phyloP scores from a whole-genome alignment of 2,888 invertebrate genomes.

The Steromphala cineraria region DNA sequence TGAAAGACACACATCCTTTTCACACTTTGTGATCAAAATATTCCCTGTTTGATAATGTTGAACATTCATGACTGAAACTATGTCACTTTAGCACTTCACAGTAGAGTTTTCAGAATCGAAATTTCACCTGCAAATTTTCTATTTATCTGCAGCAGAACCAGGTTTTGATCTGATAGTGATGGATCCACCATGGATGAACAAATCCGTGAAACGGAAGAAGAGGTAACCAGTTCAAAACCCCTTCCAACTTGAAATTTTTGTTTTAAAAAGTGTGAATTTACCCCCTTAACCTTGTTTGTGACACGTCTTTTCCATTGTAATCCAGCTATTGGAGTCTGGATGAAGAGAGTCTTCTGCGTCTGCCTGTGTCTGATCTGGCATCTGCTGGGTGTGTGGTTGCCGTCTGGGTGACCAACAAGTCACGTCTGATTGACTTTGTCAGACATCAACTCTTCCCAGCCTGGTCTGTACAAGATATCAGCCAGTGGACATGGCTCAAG shows the following conservation, averaged over 20 bases:
- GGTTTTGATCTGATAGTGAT: conserved; percentile 87
- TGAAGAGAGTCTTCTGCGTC: conserved; percentile 83
- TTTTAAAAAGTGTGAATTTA: too few species aligned
- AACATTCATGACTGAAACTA: too few species aligned
- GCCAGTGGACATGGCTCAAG: conserved; percentile 93
- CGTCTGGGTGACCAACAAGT: conserved; percentile 95
- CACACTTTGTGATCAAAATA: too few species aligned
- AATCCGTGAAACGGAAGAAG: conserved; percentile 86
- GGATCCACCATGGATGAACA: conserved; percentile 98
- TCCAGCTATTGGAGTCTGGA: conserved; percentile 87
- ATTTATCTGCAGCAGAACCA: conserved; percentile 41
- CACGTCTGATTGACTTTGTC: conserved; percentile 82
- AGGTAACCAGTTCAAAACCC: conserved; percentile 55
- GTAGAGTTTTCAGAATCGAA: too few species aligned
- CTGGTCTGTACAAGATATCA: conserved; percentile 85
- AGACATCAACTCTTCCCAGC: conserved; percentile 83
- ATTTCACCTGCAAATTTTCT: not conserved
- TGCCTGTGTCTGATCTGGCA: conserved; percentile 80
- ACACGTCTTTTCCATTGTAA: not conserved
- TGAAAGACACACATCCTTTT: too few species aligned
- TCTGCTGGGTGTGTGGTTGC: conserved; percentile 82
- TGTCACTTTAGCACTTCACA: too few species aligned
- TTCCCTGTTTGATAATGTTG: too few species aligned
- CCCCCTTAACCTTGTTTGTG: not conserved
- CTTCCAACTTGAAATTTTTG: conserved; percentile 44